These are phyloP conservation scores for Agrilus cyanescens DNA, from an alignment of 2,888 invertebrate genomes.

Conservation along the genomic window DNA sequence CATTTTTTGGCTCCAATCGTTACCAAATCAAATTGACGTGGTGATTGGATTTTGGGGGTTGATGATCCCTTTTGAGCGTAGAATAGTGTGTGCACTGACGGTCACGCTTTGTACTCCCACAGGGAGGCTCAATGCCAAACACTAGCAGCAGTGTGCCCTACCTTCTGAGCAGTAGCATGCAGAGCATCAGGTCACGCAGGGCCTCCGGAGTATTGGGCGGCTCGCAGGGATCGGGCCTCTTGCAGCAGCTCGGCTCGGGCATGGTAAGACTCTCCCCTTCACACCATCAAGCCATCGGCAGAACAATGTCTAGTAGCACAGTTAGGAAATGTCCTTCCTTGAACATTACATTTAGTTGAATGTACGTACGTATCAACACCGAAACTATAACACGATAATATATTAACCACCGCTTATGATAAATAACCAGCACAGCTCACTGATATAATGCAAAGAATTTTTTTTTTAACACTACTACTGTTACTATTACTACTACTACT, in stretches of 20 bases:
- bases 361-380: conserved; percentile 31
- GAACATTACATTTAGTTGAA: conserved; percentile 56
- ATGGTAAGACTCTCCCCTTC: conserved; percentile 79
- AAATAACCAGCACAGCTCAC: conserved; percentile 1
- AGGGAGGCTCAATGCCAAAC: conserved; percentile 86
- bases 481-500: no score
- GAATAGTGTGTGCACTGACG: conserved; percentile 2
- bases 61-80: no score
- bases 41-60: no score
- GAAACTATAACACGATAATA: conserved; percentile 11
- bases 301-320: conserved; percentile 43
- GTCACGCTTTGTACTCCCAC: conserved; percentile 25
- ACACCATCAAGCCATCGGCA: conserved; percentile 39
- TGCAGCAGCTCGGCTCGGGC: conserved; percentile 85
- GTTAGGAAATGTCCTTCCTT: conserved; percentile 68
- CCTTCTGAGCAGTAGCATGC: conserved; percentile 68
- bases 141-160: conserved; percentile 82
- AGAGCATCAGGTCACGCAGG: conserved; percentile 62
- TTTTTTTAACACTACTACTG: no score
- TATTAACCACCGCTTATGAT: conserved; percentile 2
- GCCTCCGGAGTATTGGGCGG: conserved; percentile 57
- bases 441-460: no score
- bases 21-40: no score
- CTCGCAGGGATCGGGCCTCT: conserved; percentile 41
- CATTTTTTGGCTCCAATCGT: no score